phyloP scores from a whole-genome alignment of 2,888 invertebrate genomes.

The Drosophila engyochracea region DNA sequence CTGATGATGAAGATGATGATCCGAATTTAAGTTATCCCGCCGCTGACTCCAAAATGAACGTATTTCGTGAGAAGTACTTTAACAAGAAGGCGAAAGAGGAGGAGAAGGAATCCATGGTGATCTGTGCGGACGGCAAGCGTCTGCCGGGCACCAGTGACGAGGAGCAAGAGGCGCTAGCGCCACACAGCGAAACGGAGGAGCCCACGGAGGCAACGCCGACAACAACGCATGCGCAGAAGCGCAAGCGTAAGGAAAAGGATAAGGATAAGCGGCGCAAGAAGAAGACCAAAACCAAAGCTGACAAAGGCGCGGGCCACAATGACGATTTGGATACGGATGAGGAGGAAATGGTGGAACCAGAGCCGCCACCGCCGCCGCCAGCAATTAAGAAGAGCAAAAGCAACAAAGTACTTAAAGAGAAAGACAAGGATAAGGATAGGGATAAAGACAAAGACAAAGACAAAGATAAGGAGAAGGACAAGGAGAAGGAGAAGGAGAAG shows the following conservation, averaged over 20 bases:
- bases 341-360: slow-evolving; percentile 60
- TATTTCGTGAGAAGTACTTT: slow-evolving; percentile 85
- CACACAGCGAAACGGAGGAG: slow-evolving; percentile 40
- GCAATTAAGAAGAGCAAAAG: slow-evolving; percentile 58
- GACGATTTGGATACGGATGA: slow-evolving; percentile 70
- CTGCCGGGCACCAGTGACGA: slow-evolving; percentile 43
- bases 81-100: slow-evolving; percentile 83
- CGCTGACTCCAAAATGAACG: slow-evolving; percentile 85
- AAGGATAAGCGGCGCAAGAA: slow-evolving; percentile 83
- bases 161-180: slow-evolving; percentile 28
- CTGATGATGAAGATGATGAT: slow-evolving; percentile 93
- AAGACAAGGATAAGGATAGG: slow-evolving; percentile 45
- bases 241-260: slow-evolving; percentile 84
- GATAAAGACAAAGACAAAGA: slow-evolving; percentile 49
- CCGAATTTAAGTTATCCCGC: slow-evolving; percentile 89
- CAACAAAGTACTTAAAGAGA: slow-evolving; percentile 59
- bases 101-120: slow-evolving; percentile 44
- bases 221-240: slow-evolving; percentile 67
- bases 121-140: slow-evolving; percentile 36
- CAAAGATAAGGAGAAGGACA: slow-evolving; percentile 53
- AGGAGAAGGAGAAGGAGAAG: slow-evolving; percentile 45
- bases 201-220: slow-evolving; percentile 4
- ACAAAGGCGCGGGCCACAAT: slow-evolving; percentile 30
- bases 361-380: slow-evolving; percentile 36
- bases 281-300: slow-evolving; percentile 77